phyloP scores from a whole-genome alignment of 2,888 invertebrate genomes.

The Synergus gifuensis region DNA sequence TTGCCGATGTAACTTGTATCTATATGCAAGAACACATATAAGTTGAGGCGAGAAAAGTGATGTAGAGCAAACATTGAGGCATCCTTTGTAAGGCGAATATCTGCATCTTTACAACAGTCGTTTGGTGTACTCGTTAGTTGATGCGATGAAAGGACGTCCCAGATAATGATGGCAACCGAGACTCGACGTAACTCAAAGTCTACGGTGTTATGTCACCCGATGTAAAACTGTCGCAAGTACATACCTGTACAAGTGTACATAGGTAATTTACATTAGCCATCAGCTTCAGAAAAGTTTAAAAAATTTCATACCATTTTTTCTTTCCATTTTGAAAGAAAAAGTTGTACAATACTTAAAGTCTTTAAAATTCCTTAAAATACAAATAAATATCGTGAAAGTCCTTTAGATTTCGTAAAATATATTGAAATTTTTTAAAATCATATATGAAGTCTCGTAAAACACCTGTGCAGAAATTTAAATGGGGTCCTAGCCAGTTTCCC shows the following conservation, averaged over 20 bases:
- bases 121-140: neutral
- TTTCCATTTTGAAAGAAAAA: no score
- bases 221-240: neutral
- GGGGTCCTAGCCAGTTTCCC: no score
- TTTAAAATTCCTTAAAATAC: no score
- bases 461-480: no score
- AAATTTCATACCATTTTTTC: neutral
- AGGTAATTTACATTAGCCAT: neutral
- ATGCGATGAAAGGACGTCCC: neutral
- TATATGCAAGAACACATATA: neutral
- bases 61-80: neutral
- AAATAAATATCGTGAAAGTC: no score
- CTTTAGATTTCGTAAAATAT: no score
- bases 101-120: neutral
- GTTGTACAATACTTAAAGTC: no score
- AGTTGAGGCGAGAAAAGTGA: neutral
- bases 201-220: neutral
- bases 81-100: neutral
- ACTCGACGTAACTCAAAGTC: neutral
- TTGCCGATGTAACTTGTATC: neutral
- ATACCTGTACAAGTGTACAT: neutral
- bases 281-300: neutral
- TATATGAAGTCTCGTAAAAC: no score
- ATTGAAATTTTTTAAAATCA: no score
- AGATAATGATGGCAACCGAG: conserved; percentile 7